Base-by-base conservation (phyloP, 2,888 invertebrate genomes). In the Amorpha juglandis region DNA sequence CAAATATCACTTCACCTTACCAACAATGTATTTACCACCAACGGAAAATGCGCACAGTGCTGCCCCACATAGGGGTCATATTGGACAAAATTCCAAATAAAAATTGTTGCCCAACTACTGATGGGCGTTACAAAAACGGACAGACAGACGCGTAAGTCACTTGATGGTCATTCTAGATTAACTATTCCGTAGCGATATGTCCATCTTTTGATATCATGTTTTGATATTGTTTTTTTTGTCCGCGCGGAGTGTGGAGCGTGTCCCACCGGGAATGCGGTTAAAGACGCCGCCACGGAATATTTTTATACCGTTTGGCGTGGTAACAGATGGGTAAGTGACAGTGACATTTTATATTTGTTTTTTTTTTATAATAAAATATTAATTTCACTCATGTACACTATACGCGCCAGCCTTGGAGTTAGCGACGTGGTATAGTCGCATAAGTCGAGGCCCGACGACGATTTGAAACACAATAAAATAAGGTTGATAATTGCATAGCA, bases 71-170 rank as follows among this genome's bases (percentile, higher is more conserved):
- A 58, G 42, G 42, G 38, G 19, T 42, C 19, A 58, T 6, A 19
- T 19, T 11, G 12, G 12, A 58, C 38, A 58, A 11, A 42, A 58
- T 42, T 58, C 16, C 1, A 14, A 52, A 27, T 52, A 19, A 6
- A 58, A 19, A 42, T 58, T 42, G 19, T 58, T 58, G 16, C 42
- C 42, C 58, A 58, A 58, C 45, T 27, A 14, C 16, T 53, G 53
- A 52, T 62, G 65, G 62, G 62, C 67, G 64, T 67, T 48, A 48
- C 63, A 63, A 63, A 62, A 69, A 66, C 64, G 69, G 70, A 70
- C 70, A 68, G 69, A 33, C 66, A n/a, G 68, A 70, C 69, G 65
- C 51, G 68, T 68, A 69, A 68, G 71, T 65, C 67, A 66, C 68
- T 58, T 58, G 70, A 70, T 69, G 71, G 68, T 69, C 70, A 69